Base-by-base conservation (phyloP, 2,113 vertebrate species). In the Ceyx margarethae region DNA sequence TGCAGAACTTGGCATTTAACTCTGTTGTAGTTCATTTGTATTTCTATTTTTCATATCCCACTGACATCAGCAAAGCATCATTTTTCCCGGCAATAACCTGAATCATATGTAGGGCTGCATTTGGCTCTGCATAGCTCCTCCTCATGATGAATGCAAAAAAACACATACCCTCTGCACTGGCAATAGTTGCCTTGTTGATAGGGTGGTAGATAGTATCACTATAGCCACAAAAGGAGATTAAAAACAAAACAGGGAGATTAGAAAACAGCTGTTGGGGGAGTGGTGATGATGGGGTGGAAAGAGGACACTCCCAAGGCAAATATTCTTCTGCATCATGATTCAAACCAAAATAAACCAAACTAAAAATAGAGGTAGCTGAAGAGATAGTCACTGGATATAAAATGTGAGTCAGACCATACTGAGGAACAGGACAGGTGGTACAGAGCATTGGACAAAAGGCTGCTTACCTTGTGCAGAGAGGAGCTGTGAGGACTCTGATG, bases 171-270 rank as follows among this genome's bases (percentile, higher is more conserved):
- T 20, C 43, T 81, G 60, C 29, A 25, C 0, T 68, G 37, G 45
- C 58, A 93, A 68, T 20, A 76, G 22, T 60, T 85, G 46, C 65
- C 62, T 80, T n/a, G 50, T 87, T 58, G 66, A 66, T 16, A 87
- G 75, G 20, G n/a, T 51, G 74, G 67, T 80, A 80, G 87, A 79
- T 74, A 84, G 62, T 54, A 76, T 69, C 62, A 23, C 46, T 81
- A 31, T 85, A 73, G 20, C 78, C 82, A 43, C 71, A 69, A 89
- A 95, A 75, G 8, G 33, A 85, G 65, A 73, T 90, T 69, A 85
- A 80, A 94, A 96, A 94, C 93, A 95, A 92, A 95, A 76, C 81
- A 94, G 45, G 16, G 81, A 87, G 86, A 93, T 94, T 93, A 92
- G 75, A 57, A 86, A 84, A 80, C 89, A 88, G 91, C 91, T 95